These are phyloP conservation scores for Centropus unirufus DNA, from an alignment of 2,113 vertebrate species.

Conservation along the genomic window DNA sequence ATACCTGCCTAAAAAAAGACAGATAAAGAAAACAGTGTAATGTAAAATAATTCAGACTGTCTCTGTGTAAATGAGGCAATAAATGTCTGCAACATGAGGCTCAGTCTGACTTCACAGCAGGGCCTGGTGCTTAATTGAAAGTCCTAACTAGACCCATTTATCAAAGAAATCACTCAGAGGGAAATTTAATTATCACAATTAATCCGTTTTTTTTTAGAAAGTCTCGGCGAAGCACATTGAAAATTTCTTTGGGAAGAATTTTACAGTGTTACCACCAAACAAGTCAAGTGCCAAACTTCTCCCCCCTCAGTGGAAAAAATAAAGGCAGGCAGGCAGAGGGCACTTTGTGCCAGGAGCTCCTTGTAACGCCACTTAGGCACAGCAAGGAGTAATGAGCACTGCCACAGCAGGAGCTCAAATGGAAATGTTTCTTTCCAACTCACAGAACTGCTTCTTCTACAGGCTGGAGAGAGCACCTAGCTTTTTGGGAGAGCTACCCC, in stretches of 20 bases:
- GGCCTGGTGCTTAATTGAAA: conserved; percentile 67
- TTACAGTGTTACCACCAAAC: neutral
- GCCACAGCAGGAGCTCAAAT: neutral
- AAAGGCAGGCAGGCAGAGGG: neutral
- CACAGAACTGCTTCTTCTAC: neutral
- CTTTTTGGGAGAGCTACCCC: neutral
- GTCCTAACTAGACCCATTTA: conserved; percentile 71
- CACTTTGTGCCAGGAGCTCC: neutral
- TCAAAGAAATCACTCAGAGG: conserved; percentile 69
- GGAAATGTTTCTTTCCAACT: neutral
- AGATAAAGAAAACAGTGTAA: conserved; percentile 55
- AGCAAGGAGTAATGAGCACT: neutral
- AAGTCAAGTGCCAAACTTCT: neutral
- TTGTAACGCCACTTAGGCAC: neutral
- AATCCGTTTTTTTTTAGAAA: conserved; percentile 52
- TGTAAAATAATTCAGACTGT: conserved; percentile 60
- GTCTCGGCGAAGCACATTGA: neutral
- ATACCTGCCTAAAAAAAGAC: conserved; percentile 17
- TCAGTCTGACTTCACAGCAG: conserved; percentile 69
- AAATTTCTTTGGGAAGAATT: conserved; percentile 13
- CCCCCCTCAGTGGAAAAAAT: neutral
- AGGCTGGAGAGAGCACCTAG: neutral
- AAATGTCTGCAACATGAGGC: conserved; percentile 57
- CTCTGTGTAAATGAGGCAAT: conserved; percentile 67
- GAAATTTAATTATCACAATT: conserved; percentile 73